Evolutionary conservation across 2,797 vertebrate genomes (phyloP), one percentile per base, ranked within the genome.

Genomic region (Hypotaenidia okinawae): DNA sequence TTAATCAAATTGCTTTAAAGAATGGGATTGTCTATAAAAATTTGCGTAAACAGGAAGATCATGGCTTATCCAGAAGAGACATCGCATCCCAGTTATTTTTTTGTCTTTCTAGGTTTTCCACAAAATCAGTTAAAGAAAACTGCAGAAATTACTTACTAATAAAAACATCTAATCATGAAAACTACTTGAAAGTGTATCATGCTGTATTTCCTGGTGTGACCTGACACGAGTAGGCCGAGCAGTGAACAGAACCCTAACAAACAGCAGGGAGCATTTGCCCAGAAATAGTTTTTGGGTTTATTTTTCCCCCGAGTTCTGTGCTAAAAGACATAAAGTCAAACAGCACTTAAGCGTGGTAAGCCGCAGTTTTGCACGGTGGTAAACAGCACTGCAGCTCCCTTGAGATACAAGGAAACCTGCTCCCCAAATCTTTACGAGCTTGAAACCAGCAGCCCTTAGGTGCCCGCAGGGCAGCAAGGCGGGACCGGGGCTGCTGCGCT

Each of bases 171-270:
- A 21, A 79, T 72, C 0, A 32, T 72, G 58, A 55, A 49, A 87
- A 77, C 41, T 37, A 51, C 19, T 76, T 25, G 32, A 49, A 37
- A 59, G 33, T 0, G 25, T 84, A 69, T 75, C 12, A 8, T 47
- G 61, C 32, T 79, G 51, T 87, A 28, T 67, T 82, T 87, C 21
- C 30, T 68, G 33, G 62, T 1, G 5, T 64, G 51, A 18, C 13
- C 2, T 0, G 6, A 45, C 15, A 32, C 5, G 15, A 54, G 13
- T 6, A 52, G 66, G 79, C 25, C 0, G 0, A 33, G 24, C 4
- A 32, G 43, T 16, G 21, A 64, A 30, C 35, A 23, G 27, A 32
- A 57, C 0, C 0, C 23, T 22, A 17, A 23, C 27, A 6, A n/a
- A 12, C 37, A 12, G 58, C 14, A 4, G 16, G 10, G 21, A 5